A percentile compares a stretch with the other conserved stretches of the same genome.
Conservation (phyloP, 2,888 invertebrate genomes). For the Stratiomys singularior region DNA sequence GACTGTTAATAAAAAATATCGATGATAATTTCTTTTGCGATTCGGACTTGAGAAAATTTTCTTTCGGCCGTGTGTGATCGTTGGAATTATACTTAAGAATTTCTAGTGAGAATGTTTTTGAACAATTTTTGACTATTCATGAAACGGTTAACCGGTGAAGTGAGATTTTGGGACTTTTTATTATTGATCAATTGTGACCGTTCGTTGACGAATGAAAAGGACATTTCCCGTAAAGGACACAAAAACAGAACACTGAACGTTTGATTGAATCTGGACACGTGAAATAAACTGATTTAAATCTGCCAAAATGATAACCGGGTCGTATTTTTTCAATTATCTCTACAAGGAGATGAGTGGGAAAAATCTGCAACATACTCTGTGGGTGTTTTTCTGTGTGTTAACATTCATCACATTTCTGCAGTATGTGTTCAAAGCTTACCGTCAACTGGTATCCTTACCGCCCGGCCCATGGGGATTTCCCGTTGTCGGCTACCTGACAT, state of each 20-base stretch:
- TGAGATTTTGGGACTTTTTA: neutral
- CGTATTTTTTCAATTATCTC: constrained; percentile 61
- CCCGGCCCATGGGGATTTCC: constrained; percentile 92
- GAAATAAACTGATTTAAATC: constrained; percentile 16
- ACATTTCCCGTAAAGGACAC: constrained; percentile 6
- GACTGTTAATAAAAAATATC: neutral
- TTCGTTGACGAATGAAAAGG: neutral
- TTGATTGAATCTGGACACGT: neutral
- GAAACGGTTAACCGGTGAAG: neutral
- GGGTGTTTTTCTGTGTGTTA: constrained; percentile 61
- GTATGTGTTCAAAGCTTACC: constrained; percentile 61
- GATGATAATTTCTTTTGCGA: neutral
- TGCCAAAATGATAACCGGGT: constrained; percentile 58
- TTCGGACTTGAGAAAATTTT: neutral
- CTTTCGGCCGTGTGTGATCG: neutral
- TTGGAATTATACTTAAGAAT: neutral
- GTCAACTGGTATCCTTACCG: constrained; percentile 70
- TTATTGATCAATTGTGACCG: neutral
- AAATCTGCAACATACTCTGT: constrained; percentile 61
- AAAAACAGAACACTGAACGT: neutral
- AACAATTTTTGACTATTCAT: neutral
- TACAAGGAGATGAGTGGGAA: constrained; percentile 60
- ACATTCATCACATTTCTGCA: constrained; percentile 62
- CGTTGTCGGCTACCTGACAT: constrained; percentile 83
- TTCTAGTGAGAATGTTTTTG: constrained; percentile 9